Evolutionary conservation across 2,797 vertebrate species (phyloP), one percentile per base, ranked within the genome.

Genomic region (Coendou prehensilis): DNA sequence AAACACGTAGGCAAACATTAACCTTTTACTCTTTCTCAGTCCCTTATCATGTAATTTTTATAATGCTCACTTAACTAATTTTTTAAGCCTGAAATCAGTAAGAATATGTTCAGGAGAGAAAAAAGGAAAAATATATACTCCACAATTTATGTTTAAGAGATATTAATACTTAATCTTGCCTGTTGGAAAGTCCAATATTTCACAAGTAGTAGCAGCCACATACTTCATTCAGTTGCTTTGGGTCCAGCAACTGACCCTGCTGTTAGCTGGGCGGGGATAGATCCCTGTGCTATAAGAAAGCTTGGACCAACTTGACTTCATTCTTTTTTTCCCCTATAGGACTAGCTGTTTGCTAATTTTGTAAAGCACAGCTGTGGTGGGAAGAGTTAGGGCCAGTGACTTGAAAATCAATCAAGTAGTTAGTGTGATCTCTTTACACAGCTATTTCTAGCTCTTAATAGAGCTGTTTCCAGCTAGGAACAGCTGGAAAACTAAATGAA

Each of bases 41-140:
- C 52, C 64, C 41, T 94, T 91, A 71, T 28, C 82, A n/a, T 83
- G 41, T 59, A 63, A 82, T 73, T 96, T 97, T 92, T 97, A 26
- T 96, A 95, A 83, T 96, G 95, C 54, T 95, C 81, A 90, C 67
- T 93, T 92, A 96, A 95, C 89, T 95, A 91, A 91, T 87, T 96
- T 97, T 95, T 91, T 87, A 95, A 96, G 97, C 97, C 95, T 95
- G 88, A 94, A 97, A 97, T 97, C 97, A 97, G 93, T 95, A 96
- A 96, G 61, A 97, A 91, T 76, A 94, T 93, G 91, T 95, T 92
- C 71, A 90, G 69, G 54, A 96, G 94, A 92, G 50, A 88, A 61
- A 90, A 95, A 93, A 94, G 81, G 93, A 91, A 93, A 96, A 96
- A 73, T 71, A 76, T 54, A 22, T 64, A 37, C 79, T 86, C 91